Evolutionary conservation across 2,888 invertebrate species (phyloP).

Genomic region (Malthinus flaveolus): DNA sequence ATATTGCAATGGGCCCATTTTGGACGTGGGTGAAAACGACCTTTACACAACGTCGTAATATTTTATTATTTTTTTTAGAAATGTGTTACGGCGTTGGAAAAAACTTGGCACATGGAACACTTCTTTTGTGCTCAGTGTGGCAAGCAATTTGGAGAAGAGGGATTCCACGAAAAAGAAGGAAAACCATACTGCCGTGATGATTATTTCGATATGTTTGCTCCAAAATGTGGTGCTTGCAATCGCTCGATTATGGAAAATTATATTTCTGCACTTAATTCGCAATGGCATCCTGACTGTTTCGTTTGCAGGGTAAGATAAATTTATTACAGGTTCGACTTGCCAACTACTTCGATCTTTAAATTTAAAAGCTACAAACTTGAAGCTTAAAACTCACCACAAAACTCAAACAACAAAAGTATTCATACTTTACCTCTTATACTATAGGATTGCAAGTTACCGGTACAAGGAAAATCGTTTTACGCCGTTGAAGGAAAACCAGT

Average conservation of each 20-base stretch:
- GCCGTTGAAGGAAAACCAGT: slow-evolving; percentile 97
- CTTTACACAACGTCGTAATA: background rate
- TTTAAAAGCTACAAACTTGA: background rate
- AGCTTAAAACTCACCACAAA: background rate
- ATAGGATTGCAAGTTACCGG: slow-evolving; percentile 92
- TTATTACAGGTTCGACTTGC: slow-evolving; percentile 3
- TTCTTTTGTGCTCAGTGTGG: slow-evolving; percentile 99
- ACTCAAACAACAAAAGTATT: background rate
- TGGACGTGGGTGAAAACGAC: slow-evolving; percentile 76
- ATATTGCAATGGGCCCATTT: slow-evolving; percentile 97
- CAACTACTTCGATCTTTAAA: background rate
- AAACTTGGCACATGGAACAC: slow-evolving; percentile 99
- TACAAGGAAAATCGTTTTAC: slow-evolving; percentile 95
- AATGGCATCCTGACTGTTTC: slow-evolving; percentile 99
- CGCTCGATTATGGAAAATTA: slow-evolving; percentile 97
- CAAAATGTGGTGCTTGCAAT: slow-evolving; percentile 95
- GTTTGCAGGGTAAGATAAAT: slow-evolving; percentile 88
- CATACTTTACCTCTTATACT: background rate
- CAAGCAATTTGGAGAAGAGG: slow-evolving; percentile 95
- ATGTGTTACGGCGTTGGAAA: slow-evolving; percentile 97
- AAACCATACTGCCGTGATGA: slow-evolving; percentile 95
- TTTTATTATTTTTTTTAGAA: slow-evolving; percentile 68
- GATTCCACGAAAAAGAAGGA: slow-evolving; percentile 95
- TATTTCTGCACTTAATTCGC: slow-evolving; percentile 94
- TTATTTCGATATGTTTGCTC: slow-evolving; percentile 97